Percentiles rank a stretch among this genome's conserved stretches.
phyloP scores from a whole-genome alignment of 2,797 vertebrate genomes.

The Percopsis omiscomaycus region DNA sequence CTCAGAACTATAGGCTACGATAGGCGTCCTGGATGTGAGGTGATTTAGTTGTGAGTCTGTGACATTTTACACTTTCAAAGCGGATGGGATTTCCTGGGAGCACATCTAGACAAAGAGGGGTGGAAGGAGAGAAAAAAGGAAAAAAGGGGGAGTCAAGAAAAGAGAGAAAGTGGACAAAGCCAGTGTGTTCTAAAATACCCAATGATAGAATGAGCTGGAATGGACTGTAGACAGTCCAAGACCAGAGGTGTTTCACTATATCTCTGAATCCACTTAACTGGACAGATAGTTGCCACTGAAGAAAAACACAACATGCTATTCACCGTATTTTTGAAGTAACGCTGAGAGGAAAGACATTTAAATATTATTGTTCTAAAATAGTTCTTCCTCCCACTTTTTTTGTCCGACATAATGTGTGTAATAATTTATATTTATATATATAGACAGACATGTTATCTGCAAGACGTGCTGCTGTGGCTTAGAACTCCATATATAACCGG shows the following conservation, averaged over 20 bases:
- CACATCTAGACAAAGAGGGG: background rate
- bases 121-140: background rate
- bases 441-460: no score
- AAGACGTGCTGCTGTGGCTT: no score
- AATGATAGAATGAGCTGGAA: background rate
- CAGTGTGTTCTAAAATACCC: background rate
- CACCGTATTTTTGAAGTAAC: no score
- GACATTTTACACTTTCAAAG: slow-evolving; percentile 3
- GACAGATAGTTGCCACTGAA: slow-evolving; percentile 1
- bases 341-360: no score
- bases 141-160: background rate
- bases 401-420: no score
- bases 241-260: slow-evolving; percentile 15
- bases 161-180: background rate
- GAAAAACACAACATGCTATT: slow-evolving; percentile 13
- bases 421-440: no score
- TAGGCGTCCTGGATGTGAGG: background rate
- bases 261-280: slow-evolving; percentile 15
- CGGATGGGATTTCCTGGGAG: background rate
- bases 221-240: background rate
- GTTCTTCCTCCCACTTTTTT: no score
- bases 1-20: slow-evolving; percentile 15
- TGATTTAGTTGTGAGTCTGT: background rate
- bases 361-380: no score
- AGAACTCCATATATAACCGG: no score